Conservation (phyloP, 2,113 vertebrate genomes). For the Oriolus oriolus region DNA sequence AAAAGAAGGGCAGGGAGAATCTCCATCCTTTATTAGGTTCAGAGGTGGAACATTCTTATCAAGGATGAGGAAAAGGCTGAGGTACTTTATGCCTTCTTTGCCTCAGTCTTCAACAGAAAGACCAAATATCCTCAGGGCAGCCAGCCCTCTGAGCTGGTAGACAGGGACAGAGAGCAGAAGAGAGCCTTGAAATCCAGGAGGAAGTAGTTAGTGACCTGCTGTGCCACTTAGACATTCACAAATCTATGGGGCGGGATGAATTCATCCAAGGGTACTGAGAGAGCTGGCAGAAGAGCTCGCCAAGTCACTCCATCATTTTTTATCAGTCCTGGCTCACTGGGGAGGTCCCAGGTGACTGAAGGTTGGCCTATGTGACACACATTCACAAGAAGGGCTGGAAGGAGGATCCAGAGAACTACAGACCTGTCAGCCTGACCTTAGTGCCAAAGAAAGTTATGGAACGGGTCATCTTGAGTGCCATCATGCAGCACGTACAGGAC, state of each 20-base stretch:
- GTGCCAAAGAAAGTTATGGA: not conserved
- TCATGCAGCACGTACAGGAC: not conserved
- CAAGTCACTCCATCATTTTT: not conserved
- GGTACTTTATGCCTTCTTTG: not conserved
- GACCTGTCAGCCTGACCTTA: not conserved
- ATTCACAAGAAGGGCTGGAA: not conserved
- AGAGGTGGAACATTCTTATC: not conserved
- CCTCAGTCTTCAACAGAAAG: not conserved
- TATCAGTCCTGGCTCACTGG: not conserved
- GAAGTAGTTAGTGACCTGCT: not conserved
- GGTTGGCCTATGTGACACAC: not conserved
- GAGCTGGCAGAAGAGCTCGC: not conserved
- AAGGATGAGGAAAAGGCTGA: not conserved
- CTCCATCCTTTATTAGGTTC: not conserved
- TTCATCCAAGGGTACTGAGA: not conserved
- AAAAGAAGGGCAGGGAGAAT: not conserved
- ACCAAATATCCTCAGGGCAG: not conserved
- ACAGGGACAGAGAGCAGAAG: not conserved
- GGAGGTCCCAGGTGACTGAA: not conserved
- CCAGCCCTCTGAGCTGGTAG: not conserved
- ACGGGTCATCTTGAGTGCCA: not conserved
- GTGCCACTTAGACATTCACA: not conserved
- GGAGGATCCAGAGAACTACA: not conserved
- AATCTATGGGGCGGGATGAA: not conserved
- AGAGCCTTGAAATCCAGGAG: not conserved